Base-by-base conservation (phyloP, 2,888 invertebrate genomes). In the Scaeva pyrastri region DNA sequence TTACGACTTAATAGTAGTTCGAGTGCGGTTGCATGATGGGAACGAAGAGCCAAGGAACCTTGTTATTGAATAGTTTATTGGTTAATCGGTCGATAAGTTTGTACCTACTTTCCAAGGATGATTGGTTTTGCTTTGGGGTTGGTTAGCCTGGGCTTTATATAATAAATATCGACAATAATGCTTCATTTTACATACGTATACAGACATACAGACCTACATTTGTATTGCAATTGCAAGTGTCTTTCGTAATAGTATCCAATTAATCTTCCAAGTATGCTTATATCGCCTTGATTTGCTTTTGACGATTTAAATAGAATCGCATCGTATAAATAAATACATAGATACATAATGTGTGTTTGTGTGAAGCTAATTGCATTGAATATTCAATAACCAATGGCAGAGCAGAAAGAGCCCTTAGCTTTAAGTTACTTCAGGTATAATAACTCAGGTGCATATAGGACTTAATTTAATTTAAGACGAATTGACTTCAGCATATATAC, bases 41-140 rank as follows among this genome's bases (percentile, higher is more conserved):
- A 31, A 8, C 5, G 50, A n/a, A n/a, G 50, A 85, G 72, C 80
- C 55, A 73, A 7, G 77, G 68, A 76, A 81, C 73, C 76, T 73
- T 85, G 85, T 85, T 85, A 85, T 81, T 85, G 72, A 80, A 85
- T 85, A 77, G 85, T 85, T 85, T 85, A 85, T 81, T 70, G 85
- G 72, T 85, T 85, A 85, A 85, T 85, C 81, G 85, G 85, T 85
- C 81, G 81, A 81, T 73, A 80, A 77, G 85, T 73, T 81, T 85
- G 73, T 76, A 76, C n/a, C n/a, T n/a, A n/a, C 72, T 73, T 76
- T 55, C 62, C 62, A 76, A 26, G 72, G 76, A 73, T 70, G 76
- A 81, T 62, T 85, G 72, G 58, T 68, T 80, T 52, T 85, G 72
- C 66, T 68, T 80, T 52, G 64, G 14, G 74, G 70, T n/a, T n/a